Evolutionary conservation across 2,888 invertebrate genomes (phyloP).

Genomic region (Phaedon cochleariae): DNA sequence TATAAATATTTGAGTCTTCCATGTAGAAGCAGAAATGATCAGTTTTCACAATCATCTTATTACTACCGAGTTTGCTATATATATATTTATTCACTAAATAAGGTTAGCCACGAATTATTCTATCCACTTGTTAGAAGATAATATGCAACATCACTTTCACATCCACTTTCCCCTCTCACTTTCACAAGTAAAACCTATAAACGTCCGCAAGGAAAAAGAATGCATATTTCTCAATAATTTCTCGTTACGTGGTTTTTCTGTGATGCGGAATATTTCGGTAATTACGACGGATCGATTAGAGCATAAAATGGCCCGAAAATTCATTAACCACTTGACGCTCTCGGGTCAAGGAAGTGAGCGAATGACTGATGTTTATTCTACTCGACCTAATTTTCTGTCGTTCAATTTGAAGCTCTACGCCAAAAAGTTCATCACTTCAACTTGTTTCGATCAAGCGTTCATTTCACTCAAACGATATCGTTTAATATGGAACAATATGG

Average conservation of each 20-base stretch:
- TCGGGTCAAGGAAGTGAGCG: not conserved
- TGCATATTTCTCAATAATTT: not conserved
- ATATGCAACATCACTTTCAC: slow-evolving; percentile 47
- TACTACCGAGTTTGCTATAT: no score
- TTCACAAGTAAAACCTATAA: slow-evolving; percentile 46
- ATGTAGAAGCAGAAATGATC: no score
- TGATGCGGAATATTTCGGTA: not conserved
- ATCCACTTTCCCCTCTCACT: slow-evolving; percentile 52
- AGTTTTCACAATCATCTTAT: slow-evolving; percentile 24
- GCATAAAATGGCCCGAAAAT: not conserved
- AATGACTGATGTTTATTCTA: not conserved
- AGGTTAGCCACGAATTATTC: slow-evolving; percentile 30
- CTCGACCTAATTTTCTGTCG: not conserved
- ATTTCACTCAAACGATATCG: no score
- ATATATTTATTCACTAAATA: slow-evolving; percentile 23
- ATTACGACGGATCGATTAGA: not conserved
- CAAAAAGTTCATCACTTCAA: not conserved
- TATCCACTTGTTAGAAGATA: slow-evolving; percentile 33
- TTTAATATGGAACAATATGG: no score
- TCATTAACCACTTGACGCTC: not conserved
- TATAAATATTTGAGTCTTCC: no score
- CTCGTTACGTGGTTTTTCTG: not conserved
- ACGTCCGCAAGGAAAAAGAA: slow-evolving; percentile 22
- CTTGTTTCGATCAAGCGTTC: not conserved
- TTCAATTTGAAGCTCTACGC: not conserved